Percentiles rank a stretch among this genome's conserved stretches.
Evolutionary conservation across 92 coral and sea anemone species (phyloP).

Genomic region (Porites rus): DNA sequence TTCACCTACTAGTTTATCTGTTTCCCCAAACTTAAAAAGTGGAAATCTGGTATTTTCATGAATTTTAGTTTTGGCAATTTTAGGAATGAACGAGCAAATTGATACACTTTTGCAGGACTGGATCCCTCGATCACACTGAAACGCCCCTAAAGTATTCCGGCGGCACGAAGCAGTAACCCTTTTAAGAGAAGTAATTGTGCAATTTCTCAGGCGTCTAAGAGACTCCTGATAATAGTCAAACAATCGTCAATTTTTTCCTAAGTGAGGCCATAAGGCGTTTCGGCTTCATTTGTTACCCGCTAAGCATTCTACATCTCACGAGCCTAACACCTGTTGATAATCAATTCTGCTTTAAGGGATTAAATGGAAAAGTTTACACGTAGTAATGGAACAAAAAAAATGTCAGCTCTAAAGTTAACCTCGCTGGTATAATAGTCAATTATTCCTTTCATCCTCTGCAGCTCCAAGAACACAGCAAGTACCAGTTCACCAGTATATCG

Average conservation of each 20-base stretch:
- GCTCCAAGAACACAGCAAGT: neutral
- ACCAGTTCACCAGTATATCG: neutral
- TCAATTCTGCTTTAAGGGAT: neutral
- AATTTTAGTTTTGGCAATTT: too few species aligned
- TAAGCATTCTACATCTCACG: neutral
- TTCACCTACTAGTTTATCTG: too few species aligned
- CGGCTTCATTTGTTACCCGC: slow-evolving; percentile 18
- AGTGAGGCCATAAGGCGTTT: neutral
- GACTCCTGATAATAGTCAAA: slow-evolving; percentile 12
- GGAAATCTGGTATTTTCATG: too few species aligned
- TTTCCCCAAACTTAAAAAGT: too few species aligned
- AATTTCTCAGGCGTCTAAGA: neutral
- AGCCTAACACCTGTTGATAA: neutral
- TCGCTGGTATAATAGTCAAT: neutral
- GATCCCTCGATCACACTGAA: too few species aligned
- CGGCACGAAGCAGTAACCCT: too few species aligned
- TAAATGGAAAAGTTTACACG: too few species aligned
- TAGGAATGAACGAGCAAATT: too few species aligned
- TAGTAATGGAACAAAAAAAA: neutral
- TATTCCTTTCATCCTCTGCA: neutral
- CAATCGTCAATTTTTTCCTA: neutral
- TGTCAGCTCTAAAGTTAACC: neutral
- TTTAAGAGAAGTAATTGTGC: neutral
- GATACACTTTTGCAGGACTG: too few species aligned
- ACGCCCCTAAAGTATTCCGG: too few species aligned